Percentiles rank a stretch among this genome's conserved stretches.
Evolutionary conservation across 1,140 invertebrate species (phyloP).

Genomic region (Drosophila bocqueti): DNA sequence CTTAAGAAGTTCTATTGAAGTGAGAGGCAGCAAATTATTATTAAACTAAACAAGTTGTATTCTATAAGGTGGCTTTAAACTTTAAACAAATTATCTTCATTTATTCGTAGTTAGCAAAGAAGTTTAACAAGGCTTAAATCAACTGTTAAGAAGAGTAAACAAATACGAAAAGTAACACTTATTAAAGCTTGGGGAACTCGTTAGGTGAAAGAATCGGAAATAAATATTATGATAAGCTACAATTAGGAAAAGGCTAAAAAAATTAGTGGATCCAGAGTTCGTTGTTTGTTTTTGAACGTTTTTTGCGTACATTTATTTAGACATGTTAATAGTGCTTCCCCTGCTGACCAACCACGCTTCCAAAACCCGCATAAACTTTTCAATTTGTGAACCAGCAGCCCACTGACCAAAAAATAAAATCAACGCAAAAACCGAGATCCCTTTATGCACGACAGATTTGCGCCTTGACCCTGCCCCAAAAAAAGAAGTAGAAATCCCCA

Average conservation of each 20-base stretch:
- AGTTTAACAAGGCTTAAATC: background rate
- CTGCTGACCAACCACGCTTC: background rate
- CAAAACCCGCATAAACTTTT: slow-evolving; percentile 58
- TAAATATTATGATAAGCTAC: slow-evolving; percentile 11
- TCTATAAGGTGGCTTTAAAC: background rate
- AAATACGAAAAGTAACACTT: slow-evolving; percentile 8
- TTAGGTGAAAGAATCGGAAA: background rate
- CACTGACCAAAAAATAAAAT: slow-evolving; percentile 18
- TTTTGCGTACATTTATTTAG: slow-evolving; percentile 2
- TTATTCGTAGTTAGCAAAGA: background rate
- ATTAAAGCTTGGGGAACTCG: background rate
- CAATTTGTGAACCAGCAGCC: slow-evolving; percentile 62
- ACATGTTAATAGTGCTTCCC: slow-evolving; percentile 40
- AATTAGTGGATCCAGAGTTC: slow-evolving; percentile 20
- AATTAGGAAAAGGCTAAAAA: background rate
- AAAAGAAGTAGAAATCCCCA: slow-evolving; percentile 6
- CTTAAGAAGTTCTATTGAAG: background rate
- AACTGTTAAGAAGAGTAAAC: background rate
- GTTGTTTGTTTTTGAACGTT: slow-evolving; percentile 2
- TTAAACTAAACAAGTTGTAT: background rate
- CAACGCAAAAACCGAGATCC: slow-evolving; percentile 50
- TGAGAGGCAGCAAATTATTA: too few relatives aligned
- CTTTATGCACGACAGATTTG: slow-evolving; percentile 70
- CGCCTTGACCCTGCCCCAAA: slow-evolving; percentile 58
- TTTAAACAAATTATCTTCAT: background rate